Conservation (phyloP, 2,888 invertebrate genomes). For the Perizoma affinitatum region DNA sequence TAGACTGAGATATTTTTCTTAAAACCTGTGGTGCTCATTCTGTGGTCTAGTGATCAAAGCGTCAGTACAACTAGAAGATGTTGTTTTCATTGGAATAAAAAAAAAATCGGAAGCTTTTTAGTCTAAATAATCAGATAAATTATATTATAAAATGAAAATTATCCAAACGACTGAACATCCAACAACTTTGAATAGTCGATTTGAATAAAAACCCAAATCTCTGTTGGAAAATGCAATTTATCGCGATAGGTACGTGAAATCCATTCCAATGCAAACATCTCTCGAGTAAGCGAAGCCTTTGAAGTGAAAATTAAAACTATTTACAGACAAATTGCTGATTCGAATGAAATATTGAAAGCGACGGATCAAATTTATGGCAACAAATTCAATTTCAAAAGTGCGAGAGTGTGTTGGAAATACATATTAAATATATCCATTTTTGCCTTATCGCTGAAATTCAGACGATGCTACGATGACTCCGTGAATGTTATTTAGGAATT, state of each 20-base stretch:
- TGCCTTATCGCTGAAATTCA: not conserved
- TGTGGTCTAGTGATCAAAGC: too few relatives aligned
- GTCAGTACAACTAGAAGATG: too few relatives aligned
- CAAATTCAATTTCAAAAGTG: constrained; percentile 26
- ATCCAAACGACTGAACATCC: too few relatives aligned
- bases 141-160: too few relatives aligned
- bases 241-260: constrained; percentile 17
- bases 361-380: constrained; percentile 27
- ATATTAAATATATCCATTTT: constrained; percentile 12
- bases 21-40: too few relatives aligned
- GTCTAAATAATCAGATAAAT: too few relatives aligned
- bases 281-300: constrained; percentile 17
- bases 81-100: too few relatives aligned
- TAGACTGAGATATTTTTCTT: too few relatives aligned
- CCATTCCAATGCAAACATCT: constrained; percentile 16
- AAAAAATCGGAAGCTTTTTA: too few relatives aligned
- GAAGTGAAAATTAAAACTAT: constrained; percentile 24
- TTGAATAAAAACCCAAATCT: constrained; percentile 1
- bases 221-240: constrained; percentile 11
- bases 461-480: too few relatives aligned
- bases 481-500: too few relatives aligned
- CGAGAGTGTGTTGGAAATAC: constrained; percentile 17
- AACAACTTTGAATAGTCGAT: not conserved
- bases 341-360: constrained; percentile 27
- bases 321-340: constrained; percentile 25